These are phyloP conservation scores for Galeopsomyia nigrocyanea DNA, from an alignment of 2,888 invertebrate genomes.

Conservation along the genomic window DNA sequence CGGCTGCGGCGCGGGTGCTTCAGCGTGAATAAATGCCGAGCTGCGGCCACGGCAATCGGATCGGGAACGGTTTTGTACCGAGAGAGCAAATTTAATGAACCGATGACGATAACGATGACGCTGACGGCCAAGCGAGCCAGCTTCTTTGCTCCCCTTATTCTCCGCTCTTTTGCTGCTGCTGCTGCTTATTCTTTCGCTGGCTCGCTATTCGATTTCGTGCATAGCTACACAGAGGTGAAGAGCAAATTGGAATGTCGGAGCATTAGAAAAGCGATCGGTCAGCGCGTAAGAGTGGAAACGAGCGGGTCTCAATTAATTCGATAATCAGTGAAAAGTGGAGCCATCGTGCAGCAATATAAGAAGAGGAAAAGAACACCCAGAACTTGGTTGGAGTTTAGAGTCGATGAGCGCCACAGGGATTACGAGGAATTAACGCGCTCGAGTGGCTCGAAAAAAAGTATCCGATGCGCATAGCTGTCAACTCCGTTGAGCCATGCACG, in stretches of 20 bases:
- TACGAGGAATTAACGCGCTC: slow-evolving; percentile 13
- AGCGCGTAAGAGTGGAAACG: slow-evolving; percentile 14
- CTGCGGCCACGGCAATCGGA: slow-evolving; percentile 30
- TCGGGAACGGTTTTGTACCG: slow-evolving; percentile 42
- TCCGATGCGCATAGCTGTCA: too few species aligned
- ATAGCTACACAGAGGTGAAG: slow-evolving; percentile 1
- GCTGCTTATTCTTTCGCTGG: slow-evolving; percentile 22
- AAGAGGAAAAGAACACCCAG: slow-evolving; percentile 21
- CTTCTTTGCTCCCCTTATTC: slow-evolving; percentile 31
- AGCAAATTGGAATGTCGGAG: slow-evolving; percentile 18
- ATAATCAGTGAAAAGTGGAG: slow-evolving; percentile 24
- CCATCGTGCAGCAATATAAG: too few species aligned
- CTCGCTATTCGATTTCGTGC: too few species aligned
- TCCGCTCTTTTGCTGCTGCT: slow-evolving; percentile 1
- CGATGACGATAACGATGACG: slow-evolving; percentile 45
- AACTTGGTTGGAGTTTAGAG: not conserved
- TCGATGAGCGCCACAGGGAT: slow-evolving; percentile 12
- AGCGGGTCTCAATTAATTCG: slow-evolving; percentile 12
- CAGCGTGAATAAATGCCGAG: slow-evolving; percentile 44
- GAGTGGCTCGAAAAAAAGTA: not conserved
- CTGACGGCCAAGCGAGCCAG: slow-evolving; percentile 32
- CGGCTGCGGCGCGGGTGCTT: not conserved
- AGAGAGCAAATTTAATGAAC: slow-evolving; percentile 46
- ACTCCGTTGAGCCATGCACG: too few species aligned
- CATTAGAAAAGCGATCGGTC: slow-evolving; percentile 32